Evolutionary conservation across 2,888 invertebrate genomes (phyloP), one percentile per base, ranked within the genome.

Genomic region (Pterobdella sp.): DNA sequence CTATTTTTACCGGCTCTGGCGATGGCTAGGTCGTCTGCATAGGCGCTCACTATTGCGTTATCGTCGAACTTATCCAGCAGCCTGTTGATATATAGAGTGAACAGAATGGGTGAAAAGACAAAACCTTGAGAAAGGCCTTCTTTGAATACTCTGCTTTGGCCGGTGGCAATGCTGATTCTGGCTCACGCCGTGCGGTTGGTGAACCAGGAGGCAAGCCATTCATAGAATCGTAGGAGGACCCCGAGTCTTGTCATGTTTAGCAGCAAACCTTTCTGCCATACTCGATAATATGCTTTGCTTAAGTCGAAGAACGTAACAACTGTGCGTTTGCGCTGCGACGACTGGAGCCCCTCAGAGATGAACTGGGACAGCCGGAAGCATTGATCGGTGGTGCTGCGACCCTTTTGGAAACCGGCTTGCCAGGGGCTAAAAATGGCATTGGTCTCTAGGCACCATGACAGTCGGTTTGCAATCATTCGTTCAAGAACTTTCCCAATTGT

Each of bases 321-420:
- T 31, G 68, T 68, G 26, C 10, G 26, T 37, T 36, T 10, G 26
- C 37, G 35, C n/a, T 68, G 22, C 42, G 42, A 42, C 42, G 42
- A 37, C 35, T 68, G 7, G 42, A 68, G n/a, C 22, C 35, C 35
- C 37, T 2, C 35, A 34, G 4, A 26, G 2, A 37, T 22, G n/a
- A 1, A n/a, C 31, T 68, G 68, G 22, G 37, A 1, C 7, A 68
- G n/a, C n/a, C 37, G 14, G 22, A 68, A n/a, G 1, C 31, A 36
- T n/a, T 68, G 42, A 31, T 68, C 68, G 7, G n/a, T 10, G 18
- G 26, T 36, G 36, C 29, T 37, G 35, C 68, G 18, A 7, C 68
- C 29, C 29, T 36, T 31, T 37, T 42, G 31, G 42, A 68, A 68
- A 22, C 42, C n/a, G 18, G 68, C 66, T 37, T 68, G 68, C 34